Percentiles rank a stretch among this genome's conserved stretches.
These are phyloP conservation scores for Ptychoptera contaminata DNA, from an alignment of 2,888 invertebrate species.

Conservation along the genomic window DNA sequence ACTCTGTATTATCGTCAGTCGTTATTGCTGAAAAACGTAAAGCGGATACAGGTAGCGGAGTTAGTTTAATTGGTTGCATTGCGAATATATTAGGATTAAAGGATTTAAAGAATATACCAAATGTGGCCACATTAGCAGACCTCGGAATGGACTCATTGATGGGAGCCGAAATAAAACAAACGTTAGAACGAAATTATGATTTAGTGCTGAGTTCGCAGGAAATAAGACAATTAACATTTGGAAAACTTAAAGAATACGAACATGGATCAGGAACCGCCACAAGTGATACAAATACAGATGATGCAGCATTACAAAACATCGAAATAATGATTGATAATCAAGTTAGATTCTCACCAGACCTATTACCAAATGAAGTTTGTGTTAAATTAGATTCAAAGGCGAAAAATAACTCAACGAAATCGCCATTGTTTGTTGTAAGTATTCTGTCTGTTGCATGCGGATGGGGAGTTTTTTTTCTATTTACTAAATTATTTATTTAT, in stretches of 20 bases:
- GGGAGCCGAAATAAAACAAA: constrained; percentile 98
- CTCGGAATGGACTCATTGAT: constrained; percentile 96
- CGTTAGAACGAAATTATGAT: constrained; percentile 83
- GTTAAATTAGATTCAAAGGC: constrained; percentile 47
- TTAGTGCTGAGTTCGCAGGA: constrained; percentile 80
- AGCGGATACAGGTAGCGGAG: constrained; percentile 37
- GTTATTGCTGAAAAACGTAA: constrained; percentile 78
- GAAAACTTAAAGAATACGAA: constrained; percentile 42
- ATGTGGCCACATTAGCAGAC: constrained; percentile 70
- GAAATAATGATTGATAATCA: constrained; percentile 33
- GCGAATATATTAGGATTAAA: constrained; percentile 84
- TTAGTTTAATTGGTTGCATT: constrained; percentile 58
- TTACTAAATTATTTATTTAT: no score
- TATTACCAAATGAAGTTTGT: constrained; percentile 60
- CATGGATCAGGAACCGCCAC: constrained; percentile 16
- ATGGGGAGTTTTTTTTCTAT: no score
- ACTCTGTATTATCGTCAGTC: constrained; percentile 66
- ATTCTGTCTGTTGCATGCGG: no score
- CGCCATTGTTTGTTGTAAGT: constrained; percentile 44
- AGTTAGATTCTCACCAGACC: constrained; percentile 40
- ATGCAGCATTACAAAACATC: constrained; percentile 20
- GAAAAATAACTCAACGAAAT: constrained; percentile 23
- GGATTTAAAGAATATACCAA: constrained; percentile 63
- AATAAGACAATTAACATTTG: constrained; percentile 71
- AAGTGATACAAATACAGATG: constrained; percentile 12